Evolutionary conservation across 35 echinoderm and acorn worm species (phyloP).

Genomic region (Ophioderma brevispina): DNA sequence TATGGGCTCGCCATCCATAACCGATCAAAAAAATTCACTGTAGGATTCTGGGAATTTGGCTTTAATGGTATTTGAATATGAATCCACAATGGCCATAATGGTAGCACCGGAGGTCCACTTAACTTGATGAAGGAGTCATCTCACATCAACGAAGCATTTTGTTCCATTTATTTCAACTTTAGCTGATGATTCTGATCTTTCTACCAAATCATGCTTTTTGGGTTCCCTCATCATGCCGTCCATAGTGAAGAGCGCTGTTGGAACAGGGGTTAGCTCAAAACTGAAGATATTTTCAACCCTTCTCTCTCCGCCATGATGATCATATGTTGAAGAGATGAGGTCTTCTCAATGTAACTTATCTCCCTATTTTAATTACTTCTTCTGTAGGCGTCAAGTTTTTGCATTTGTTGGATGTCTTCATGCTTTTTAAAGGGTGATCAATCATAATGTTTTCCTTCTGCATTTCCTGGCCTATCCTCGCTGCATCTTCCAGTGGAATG

Average conservation of each 20-base stretch:
- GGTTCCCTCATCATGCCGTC: constrained; percentile 62
- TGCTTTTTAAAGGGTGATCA: no score
- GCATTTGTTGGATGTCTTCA: no score
- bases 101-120: constrained; percentile 49
- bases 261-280: constrained; percentile 51
- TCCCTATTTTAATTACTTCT: constrained; percentile 30
- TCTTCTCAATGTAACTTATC: constrained; percentile 20
- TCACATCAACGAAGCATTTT: constrained; percentile 38
- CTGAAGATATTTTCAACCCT: constrained; percentile 47
- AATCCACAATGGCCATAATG: constrained; percentile 52
- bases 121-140: constrained; percentile 71
- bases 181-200: constrained; percentile 19
- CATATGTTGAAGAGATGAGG: constrained; percentile 40
- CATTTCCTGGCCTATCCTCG: no score
- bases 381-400: no score
- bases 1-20: constrained; percentile 48
- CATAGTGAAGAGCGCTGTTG: constrained; percentile 53
- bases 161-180: constrained; percentile 11
- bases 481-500: no score
- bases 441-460: no score
- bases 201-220: constrained; percentile 58
- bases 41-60: constrained; percentile 44
- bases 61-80: constrained; percentile 12
- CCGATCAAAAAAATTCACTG: no score
- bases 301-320: constrained; percentile 51